These are phyloP conservation scores for Parotocinclus haroldoi DNA, from an alignment of 2,797 vertebrate species.

Conservation along the genomic window DNA sequence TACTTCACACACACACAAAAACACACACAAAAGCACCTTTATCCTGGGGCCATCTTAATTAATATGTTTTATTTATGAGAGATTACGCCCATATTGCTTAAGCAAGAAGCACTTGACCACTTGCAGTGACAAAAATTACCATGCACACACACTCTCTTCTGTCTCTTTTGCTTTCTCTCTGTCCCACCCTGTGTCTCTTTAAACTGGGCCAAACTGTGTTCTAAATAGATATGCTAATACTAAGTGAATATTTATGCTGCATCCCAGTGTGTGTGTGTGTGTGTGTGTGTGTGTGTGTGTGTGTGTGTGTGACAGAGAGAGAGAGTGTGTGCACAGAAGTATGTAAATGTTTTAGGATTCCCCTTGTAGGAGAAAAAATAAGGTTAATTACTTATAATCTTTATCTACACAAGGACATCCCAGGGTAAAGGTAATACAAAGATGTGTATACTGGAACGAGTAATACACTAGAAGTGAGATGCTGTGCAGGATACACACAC, in stretches of 20 bases:
- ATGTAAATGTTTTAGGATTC: neutral
- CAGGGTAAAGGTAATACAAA: slow-evolving; percentile 35
- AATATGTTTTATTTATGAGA: no score
- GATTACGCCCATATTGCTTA: no score
- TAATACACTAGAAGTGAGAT: slow-evolving; percentile 16
- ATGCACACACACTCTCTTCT: neutral
- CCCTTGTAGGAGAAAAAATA: neutral
- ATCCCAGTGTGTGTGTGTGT: neutral
- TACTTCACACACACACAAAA: no score
- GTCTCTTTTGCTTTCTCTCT: neutral
- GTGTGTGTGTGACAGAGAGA: neutral
- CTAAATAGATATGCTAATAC: neutral
- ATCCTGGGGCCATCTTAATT: no score
- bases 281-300: neutral
- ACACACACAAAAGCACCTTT: no score
- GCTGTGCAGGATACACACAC: slow-evolving; percentile 8
- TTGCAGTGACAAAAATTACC: neutral
- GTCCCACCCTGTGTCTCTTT: slow-evolving; percentile 27
- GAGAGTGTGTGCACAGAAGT: no score
- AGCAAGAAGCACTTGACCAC: no score
- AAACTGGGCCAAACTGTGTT: no score
- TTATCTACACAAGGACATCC: slow-evolving; percentile 36
- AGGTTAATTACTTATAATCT: slow-evolving; percentile 33
- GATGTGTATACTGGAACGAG: slow-evolving; percentile 12
- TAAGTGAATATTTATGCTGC: neutral